Conservation (phyloP, 2,888 invertebrate genomes). For the Idaea biselata region DNA sequence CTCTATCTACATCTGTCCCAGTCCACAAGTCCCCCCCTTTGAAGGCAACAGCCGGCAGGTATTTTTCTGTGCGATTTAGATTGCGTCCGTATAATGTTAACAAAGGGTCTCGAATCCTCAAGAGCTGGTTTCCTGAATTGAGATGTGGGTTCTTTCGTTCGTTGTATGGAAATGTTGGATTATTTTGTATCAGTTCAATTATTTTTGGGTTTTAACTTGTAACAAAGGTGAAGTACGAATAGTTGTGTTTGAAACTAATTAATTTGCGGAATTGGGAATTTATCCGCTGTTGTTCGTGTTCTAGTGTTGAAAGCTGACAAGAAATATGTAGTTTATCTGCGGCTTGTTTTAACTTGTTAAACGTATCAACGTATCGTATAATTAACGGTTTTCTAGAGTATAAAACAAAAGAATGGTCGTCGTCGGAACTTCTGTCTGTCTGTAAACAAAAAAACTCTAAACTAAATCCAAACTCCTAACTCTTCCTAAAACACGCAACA, state of each 20-base stretch:
- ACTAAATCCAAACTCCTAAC: too few relatives aligned
- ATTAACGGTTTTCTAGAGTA: too few relatives aligned
- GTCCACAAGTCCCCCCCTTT: conserved; percentile 16
- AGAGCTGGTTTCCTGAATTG: not conserved
- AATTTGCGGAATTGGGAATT: not conserved
- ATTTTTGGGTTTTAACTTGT: not conserved
- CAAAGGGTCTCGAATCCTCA: conserved; percentile 30
- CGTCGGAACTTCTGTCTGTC: too few relatives aligned
- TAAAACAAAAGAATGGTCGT: too few relatives aligned
- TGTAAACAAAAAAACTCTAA: too few relatives aligned
- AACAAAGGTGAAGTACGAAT: not conserved
- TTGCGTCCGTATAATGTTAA: conserved; percentile 57
- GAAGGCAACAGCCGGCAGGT: conserved; percentile 51
- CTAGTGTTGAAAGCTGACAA: too few relatives aligned
- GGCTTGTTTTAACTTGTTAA: too few relatives aligned
- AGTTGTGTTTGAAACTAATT: not conserved
- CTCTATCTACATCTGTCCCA: conserved; percentile 61
- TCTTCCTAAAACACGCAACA: too few relatives aligned
- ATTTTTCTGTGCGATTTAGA: conserved; percentile 72
- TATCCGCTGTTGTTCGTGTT: not conserved
- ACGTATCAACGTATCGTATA: too few relatives aligned
- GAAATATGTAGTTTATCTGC: too few relatives aligned
- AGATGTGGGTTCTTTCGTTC: not conserved
- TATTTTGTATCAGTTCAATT: not conserved
- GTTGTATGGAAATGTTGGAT: not conserved